These are phyloP conservation scores for Monopis laevigella DNA, from an alignment of 2,888 invertebrate genomes.

Conservation along the genomic window DNA sequence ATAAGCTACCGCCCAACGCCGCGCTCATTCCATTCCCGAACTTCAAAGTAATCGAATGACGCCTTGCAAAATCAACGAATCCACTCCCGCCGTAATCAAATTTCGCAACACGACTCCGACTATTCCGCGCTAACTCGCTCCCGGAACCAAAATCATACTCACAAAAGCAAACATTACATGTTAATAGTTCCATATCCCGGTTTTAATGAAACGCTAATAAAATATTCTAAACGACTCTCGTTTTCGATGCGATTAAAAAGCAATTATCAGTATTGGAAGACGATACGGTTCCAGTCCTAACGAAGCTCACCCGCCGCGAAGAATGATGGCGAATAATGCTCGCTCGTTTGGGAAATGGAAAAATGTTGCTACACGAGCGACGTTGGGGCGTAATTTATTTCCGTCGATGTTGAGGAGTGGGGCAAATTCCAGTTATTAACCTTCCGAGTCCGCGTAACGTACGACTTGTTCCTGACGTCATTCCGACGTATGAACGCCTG, in stretches of 20 bases:
- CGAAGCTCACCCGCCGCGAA: conserved; percentile 5
- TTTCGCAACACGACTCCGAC: conserved; percentile 3
- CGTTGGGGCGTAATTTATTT: conserved; percentile 5
- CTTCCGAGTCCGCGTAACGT: background rate
- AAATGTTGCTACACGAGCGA: background rate
- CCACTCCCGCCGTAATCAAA: conserved; percentile 6
- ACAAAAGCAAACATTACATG: conserved; percentile 6
- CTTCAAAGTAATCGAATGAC: conserved; percentile 9
- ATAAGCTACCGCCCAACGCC: conserved; percentile 3
- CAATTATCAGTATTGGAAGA: conserved; percentile 8
- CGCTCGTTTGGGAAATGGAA: background rate
- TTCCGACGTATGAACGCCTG: background rate
- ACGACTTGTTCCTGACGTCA: background rate
- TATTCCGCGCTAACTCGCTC: conserved; percentile 6
- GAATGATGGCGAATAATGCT: background rate
- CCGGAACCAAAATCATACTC: conserved; percentile 6
- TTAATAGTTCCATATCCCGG: conserved; percentile 7
- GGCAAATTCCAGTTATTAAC: conserved; percentile 3
- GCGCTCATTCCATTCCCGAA: conserved; percentile 2
- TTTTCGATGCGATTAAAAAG: conserved; percentile 10
- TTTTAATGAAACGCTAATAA: conserved; percentile 11
- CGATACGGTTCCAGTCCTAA: background rate
- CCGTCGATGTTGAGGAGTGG: background rate
- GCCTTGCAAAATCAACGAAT: conserved; percentile 7
- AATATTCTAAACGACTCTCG: conserved; percentile 5